Evolutionary conservation across 2,888 invertebrate genomes (phyloP).

Genomic region (Drosophila mimica): DNA sequence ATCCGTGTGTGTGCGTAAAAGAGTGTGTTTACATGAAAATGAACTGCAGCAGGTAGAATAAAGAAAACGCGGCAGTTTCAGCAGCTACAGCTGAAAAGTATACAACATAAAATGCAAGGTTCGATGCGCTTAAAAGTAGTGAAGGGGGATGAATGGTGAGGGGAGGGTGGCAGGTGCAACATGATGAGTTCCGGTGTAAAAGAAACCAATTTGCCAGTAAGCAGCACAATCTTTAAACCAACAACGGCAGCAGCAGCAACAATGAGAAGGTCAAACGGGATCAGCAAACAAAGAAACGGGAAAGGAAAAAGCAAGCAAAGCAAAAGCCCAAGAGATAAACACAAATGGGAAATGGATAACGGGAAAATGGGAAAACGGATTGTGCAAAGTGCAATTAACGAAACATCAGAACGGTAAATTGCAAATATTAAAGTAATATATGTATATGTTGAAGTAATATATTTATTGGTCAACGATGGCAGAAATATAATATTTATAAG

Average conservation of each 20-base stretch:
- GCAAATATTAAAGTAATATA: constrained; percentile 19
- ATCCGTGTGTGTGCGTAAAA: constrained; percentile 9
- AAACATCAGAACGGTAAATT: constrained; percentile 29
- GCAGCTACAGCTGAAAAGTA: constrained; percentile 35
- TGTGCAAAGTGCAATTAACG: constrained; percentile 53
- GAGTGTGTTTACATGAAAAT: constrained; percentile 59
- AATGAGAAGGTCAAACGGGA: constrained; percentile 50
- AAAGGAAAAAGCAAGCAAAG: constrained; percentile 2
- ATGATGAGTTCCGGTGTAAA: constrained; percentile 61
- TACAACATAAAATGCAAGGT: constrained; percentile 61
- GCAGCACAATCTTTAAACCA: constrained; percentile 61
- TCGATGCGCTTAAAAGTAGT: constrained; percentile 47
- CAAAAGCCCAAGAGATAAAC: constrained; percentile 14
- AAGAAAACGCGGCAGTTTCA: constrained; percentile 10
- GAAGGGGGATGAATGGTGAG: not conserved
- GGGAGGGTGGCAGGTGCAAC: not conserved
- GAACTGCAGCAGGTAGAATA: constrained; percentile 54
- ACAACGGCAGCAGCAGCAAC: constrained; percentile 21
- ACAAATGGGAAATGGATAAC: not conserved
- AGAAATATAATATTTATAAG: not conserved
- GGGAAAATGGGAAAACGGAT: constrained; percentile 1
- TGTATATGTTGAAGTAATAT: not conserved
- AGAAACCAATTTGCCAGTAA: constrained; percentile 76
- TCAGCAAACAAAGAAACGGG: constrained; percentile 16
- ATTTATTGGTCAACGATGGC: not conserved